These are phyloP conservation scores for Dolichoris vasculosae DNA, from an alignment of 1,140 invertebrate genomes.

Conservation along the genomic window DNA sequence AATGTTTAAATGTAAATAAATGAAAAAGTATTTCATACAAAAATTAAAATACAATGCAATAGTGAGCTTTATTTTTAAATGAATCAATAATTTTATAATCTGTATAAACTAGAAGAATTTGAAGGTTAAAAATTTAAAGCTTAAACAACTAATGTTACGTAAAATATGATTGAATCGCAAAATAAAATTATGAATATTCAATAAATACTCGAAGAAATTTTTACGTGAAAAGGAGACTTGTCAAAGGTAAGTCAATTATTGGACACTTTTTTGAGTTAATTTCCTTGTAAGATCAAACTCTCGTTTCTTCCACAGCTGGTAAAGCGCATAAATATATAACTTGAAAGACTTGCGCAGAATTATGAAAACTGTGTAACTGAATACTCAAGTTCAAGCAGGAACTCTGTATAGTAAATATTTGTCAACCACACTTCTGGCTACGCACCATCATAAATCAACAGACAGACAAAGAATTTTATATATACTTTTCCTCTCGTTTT, in stretches of 20 bases:
- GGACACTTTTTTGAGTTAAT: slow-evolving; percentile 12
- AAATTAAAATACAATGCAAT: too few species aligned
- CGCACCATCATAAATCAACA: slow-evolving; percentile 3
- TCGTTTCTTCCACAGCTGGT: background rate
- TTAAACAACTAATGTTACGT: too few species aligned
- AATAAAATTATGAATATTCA: background rate
- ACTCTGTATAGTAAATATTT: slow-evolving; percentile 30
- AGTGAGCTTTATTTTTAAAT: too few species aligned
- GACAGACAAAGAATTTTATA: background rate
- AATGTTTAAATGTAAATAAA: too few species aligned
- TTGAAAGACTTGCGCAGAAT: background rate
- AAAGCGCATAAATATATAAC: background rate
- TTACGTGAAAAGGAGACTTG: background rate
- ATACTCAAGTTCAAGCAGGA: background rate
- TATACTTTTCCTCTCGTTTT: background rate
- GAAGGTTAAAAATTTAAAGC: too few species aligned
- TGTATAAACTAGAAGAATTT: too few species aligned
- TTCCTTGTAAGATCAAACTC: background rate
- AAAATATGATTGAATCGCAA: background rate
- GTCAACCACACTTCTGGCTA: background rate
- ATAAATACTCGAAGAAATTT: background rate
- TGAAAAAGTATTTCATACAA: too few species aligned
- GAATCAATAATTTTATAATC: too few species aligned
- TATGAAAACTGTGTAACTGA: background rate
- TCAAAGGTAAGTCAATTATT: slow-evolving; percentile 22